phyloP scores from a whole-genome alignment of 2,888 invertebrate genomes.

The Creontiades dilutus region DNA sequence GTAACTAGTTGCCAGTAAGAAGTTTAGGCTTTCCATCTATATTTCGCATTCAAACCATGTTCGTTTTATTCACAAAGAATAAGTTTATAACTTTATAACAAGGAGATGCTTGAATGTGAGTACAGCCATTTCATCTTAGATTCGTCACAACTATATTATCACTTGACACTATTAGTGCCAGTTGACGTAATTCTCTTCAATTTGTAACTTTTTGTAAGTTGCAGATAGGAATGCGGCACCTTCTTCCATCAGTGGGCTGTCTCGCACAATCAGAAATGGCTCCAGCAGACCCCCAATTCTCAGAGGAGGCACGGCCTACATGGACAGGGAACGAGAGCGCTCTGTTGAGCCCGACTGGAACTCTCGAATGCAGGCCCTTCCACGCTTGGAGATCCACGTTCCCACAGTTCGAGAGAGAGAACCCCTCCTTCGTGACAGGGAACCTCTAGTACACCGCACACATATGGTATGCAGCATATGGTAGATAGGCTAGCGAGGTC shows the following conservation, averaged over 20 bases:
- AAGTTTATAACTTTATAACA: too few species aligned
- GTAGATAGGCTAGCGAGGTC: too few species aligned
- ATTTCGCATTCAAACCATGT: too few species aligned
- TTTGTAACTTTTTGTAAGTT: not conserved
- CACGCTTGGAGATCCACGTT: slow-evolving; percentile 59
- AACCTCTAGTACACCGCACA: slow-evolving; percentile 38
- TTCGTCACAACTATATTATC: too few species aligned
- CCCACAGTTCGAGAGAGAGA: slow-evolving; percentile 37
- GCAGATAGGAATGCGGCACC: not conserved
- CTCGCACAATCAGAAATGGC: slow-evolving; percentile 47
- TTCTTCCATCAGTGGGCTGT: not conserved
- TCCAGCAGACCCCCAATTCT: slow-evolving; percentile 1
- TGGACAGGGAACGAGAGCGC: slow-evolving; percentile 46
- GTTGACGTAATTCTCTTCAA: too few species aligned
- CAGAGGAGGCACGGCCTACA: slow-evolving; percentile 54
- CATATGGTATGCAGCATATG: not conserved
- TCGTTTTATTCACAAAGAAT: too few species aligned
- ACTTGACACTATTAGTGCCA: too few species aligned
- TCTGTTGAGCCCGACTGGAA: slow-evolving; percentile 12
- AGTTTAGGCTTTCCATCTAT: too few species aligned
- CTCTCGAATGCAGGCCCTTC: slow-evolving; percentile 54
- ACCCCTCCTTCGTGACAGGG: not conserved
- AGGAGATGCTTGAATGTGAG: too few species aligned
- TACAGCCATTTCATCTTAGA: too few species aligned
- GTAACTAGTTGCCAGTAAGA: too few species aligned